Evolutionary conservation across 2,797 vertebrate genomes (phyloP).

Genomic region (Chiroxiphia lanceolata): DNA sequence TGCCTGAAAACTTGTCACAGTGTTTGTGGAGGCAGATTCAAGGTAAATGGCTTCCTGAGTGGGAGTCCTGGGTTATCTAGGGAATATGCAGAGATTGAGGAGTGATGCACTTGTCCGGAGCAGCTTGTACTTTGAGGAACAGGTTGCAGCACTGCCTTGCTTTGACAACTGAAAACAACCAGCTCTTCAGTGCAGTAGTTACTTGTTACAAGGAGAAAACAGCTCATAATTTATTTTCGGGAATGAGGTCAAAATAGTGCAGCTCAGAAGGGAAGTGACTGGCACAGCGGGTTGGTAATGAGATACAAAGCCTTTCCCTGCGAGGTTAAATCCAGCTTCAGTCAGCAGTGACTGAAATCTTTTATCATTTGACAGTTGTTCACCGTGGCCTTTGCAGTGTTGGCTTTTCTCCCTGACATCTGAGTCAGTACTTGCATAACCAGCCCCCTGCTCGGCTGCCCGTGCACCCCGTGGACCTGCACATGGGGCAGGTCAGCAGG

Average conservation of each 20-base stretch:
- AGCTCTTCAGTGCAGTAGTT: neutral
- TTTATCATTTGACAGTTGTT: slow-evolving; percentile 27
- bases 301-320: slow-evolving; percentile 36
- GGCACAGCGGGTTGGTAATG: neutral
- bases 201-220: neutral
- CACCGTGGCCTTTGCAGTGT: neutral
- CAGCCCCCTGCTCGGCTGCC: neutral
- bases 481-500: neutral
- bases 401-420: slow-evolving; percentile 14
- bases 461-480: neutral
- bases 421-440: neutral
- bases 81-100: neutral
- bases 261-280: neutral
- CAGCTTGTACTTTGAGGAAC: neutral
- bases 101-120: neutral
- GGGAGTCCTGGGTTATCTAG: neutral
- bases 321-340: slow-evolving; percentile 19
- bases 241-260: neutral
- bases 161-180: neutral
- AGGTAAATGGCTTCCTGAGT: neutral
- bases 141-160: neutral
- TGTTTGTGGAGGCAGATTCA: neutral
- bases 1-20: neutral
- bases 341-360: slow-evolving; percentile 30
- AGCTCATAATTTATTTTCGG: slow-evolving; percentile 14